phyloP scores from a whole-genome alignment of 2,113 vertebrate species.

The Phyllostomus discolor region DNA sequence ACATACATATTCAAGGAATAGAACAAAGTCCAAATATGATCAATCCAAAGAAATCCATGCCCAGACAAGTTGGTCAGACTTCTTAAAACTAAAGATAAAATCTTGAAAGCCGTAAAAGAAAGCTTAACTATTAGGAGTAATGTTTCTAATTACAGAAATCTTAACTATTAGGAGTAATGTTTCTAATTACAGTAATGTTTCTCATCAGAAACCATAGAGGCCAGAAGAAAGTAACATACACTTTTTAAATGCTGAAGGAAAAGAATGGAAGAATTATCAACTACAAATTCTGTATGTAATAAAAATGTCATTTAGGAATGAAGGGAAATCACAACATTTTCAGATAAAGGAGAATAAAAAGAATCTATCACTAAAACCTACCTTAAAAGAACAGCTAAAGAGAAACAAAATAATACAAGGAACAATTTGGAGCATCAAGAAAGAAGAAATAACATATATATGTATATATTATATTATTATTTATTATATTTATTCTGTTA shows the following conservation, averaged over 20 bases:
- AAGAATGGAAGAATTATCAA: background rate
- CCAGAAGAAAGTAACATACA: background rate
- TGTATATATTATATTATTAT: too few species aligned
- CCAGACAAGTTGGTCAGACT: background rate
- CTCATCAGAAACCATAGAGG: background rate
- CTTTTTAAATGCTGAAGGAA: background rate
- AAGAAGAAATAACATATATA: background rate
- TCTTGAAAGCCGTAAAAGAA: background rate
- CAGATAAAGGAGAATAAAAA: background rate
- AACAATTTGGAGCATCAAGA: background rate
- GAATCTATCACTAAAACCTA: background rate
- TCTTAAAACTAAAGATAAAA: constrained; percentile 12
- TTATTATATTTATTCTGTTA: too few species aligned
- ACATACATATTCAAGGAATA: constrained; percentile 6
- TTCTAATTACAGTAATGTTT: constrained; percentile 14
- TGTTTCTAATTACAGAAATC: background rate
- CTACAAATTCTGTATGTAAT: background rate
- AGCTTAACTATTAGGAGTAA: background rate
- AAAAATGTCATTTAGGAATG: background rate
- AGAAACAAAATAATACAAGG: background rate
- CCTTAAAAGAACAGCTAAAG: background rate
- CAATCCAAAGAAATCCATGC: background rate
- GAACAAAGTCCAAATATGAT: background rate
- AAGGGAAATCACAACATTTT: background rate
- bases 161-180: background rate